A percentile compares a stretch with the other conserved stretches of the same genome.
Conservation (phyloP, 2,797 vertebrate genomes). For the Tenualosa ilisha region DNA sequence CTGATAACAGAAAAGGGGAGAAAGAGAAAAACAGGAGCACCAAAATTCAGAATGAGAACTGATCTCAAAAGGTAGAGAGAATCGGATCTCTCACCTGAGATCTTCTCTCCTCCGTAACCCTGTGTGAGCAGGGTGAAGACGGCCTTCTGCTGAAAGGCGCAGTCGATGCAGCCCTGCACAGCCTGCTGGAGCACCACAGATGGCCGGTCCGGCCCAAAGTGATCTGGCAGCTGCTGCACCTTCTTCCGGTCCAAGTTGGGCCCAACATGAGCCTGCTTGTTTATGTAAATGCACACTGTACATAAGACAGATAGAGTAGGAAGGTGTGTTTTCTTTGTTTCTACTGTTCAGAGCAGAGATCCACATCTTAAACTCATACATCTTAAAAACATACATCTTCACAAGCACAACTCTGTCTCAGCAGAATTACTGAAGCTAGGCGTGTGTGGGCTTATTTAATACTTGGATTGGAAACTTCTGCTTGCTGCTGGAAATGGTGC, state of each 20-base stretch:
- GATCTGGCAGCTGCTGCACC: constrained; percentile 89
- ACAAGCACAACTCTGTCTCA: too few species aligned
- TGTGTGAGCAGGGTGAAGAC: constrained; percentile 93
- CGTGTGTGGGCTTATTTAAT: too few species aligned
- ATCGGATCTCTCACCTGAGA: constrained; percentile 82
- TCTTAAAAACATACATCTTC: too few species aligned
- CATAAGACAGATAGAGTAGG: background rate
- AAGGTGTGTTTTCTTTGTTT: background rate
- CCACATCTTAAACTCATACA: too few species aligned
- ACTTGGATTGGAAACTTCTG: too few species aligned
- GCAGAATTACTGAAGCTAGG: too few species aligned
- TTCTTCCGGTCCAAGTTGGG: constrained; percentile 90
- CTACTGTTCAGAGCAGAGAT: too few species aligned
- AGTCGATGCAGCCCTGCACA: constrained; percentile 94
- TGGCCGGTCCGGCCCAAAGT: constrained; percentile 87
- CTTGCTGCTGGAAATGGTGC: too few species aligned
- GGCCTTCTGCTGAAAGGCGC: constrained; percentile 87
- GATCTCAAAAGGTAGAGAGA: constrained; percentile 31
- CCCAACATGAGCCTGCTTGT: constrained; percentile 86
- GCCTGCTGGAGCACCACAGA: constrained; percentile 87
- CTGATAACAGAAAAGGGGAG: background rate
- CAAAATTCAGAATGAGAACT: background rate
- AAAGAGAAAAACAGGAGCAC: background rate
- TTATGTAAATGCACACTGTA: constrained; percentile 92
- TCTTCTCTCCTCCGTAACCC: constrained; percentile 89